Base-by-base conservation (phyloP, 2,797 vertebrate species). In the Sparus aurata region DNA sequence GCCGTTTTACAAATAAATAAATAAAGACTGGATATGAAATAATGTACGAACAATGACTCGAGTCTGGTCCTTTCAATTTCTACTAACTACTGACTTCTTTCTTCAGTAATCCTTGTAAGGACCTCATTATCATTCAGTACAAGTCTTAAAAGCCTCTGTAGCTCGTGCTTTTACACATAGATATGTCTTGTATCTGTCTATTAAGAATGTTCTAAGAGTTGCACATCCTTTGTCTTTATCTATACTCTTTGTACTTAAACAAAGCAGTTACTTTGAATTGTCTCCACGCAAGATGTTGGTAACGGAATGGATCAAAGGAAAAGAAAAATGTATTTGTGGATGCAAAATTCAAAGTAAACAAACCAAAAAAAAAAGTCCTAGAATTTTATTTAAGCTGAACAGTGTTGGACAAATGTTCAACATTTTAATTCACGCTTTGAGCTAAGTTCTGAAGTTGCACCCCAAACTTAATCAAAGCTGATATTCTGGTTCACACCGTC, bases 11-110 rank as follows among this genome's bases (percentile, higher is more conserved):
- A 16, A n/a, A 72, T 65, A 52, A 73, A 77, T 67, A 41, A 91
- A 89, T 91, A 89, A 91, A 92, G 71, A 66, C 43, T 70, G 17
- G 6, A 73, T 22, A 53, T 43, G 13, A 83, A 81, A 76, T n/a
- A 15, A 27, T n/a, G 9, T 1, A 25, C 47, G 6, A 76, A 47
- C 50, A 68, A 45, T 62, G 82, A 60, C 47, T 88, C 53, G n/a
- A 70, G 77, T 81, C 38, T 80, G 43, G 57, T 89, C 30, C 52
- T 79, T 88, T 73, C 25, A 15, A 1, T 59, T 41, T 67, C 12
- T 57, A 16, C 25, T 16, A 20, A 65, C 43, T 16, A 20, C 46
- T 63, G 64, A 65, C 45, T 45, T 16, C 12, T 20, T 16, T 62
- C 59, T 59, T 58, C 15, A 60, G 4, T 67, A 64, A 78, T 83